Evolutionary conservation across 2,888 invertebrate species (phyloP).

Genomic region (Latheticus oryzae): DNA sequence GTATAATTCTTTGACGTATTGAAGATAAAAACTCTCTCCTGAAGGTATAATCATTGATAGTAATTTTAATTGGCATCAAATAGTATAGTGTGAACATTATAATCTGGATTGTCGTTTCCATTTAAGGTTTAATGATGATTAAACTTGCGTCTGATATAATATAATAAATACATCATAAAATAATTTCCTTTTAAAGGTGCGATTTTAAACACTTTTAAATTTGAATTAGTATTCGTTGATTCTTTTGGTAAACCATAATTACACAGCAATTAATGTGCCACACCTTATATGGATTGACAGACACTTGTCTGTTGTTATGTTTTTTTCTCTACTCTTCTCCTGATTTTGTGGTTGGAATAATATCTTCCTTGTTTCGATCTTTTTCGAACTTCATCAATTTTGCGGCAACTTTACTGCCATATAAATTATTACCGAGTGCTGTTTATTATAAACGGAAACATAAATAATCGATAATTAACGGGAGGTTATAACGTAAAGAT

Average conservation of each 20-base stretch:
- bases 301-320: background rate
- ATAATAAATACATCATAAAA: too few species aligned
- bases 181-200: too few species aligned
- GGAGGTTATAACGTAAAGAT: constrained; percentile 19
- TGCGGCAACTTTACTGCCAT: constrained; percentile 19
- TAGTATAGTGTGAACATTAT: constrained; percentile 26
- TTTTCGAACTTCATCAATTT: constrained; percentile 27
- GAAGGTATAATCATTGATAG: constrained; percentile 7
- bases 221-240: too few species aligned
- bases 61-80: constrained; percentile 15
- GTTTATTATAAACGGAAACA: constrained; percentile 37
- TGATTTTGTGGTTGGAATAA: background rate
- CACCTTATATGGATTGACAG: background rate
- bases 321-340: background rate
- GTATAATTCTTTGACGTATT: constrained; percentile 16
- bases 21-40: constrained; percentile 12
- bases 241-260: too few species aligned
- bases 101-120: constrained; percentile 27
- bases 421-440: constrained; percentile 31
- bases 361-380: background rate
- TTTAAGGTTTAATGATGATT: constrained; percentile 33
- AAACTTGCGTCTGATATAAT: constrained; percentile 13
- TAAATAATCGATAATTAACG: constrained; percentile 36
- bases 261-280: constrained; percentile 12
- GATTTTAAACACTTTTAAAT: too few species aligned